A percentile compares a stretch with the other conserved stretches of the same genome.
Evolutionary conservation across 2,113 vertebrate genomes (phyloP).

Genomic region (Gavia stellata): DNA sequence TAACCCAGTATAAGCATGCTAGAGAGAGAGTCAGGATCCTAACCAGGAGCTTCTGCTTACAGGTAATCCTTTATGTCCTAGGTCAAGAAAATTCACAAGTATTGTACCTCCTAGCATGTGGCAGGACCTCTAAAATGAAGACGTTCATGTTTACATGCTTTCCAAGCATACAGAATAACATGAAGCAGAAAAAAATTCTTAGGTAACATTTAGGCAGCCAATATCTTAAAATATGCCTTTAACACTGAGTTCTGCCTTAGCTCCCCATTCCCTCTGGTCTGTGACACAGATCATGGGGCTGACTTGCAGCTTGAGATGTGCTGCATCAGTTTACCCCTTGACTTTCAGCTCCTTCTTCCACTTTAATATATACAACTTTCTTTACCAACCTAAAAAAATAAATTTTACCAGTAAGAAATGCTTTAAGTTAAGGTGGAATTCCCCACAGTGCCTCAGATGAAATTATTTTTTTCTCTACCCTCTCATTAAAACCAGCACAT

Average conservation of each 20-base stretch:
- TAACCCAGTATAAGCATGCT: background rate
- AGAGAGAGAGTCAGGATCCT: background rate
- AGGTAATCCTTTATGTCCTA: background rate
- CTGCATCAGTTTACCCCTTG: constrained; percentile 13
- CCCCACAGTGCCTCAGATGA: background rate
- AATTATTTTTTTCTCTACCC: background rate
- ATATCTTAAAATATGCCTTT: background rate
- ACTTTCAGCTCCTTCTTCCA: constrained; percentile 4
- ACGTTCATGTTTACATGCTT: background rate
- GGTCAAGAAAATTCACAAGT: background rate
- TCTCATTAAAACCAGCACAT: constrained; percentile 7
- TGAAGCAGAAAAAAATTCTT: background rate
- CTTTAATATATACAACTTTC: background rate
- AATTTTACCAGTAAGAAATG: constrained; percentile 4
- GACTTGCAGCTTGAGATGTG: background rate
- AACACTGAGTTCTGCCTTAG: background rate
- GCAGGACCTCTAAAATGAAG: background rate
- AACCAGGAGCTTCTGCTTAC: background rate
- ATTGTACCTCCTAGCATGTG: background rate
- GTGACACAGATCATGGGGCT: background rate
- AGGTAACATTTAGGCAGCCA: background rate
- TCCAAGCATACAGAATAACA: background rate
- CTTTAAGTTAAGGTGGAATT: constrained; percentile 44
- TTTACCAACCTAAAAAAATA: constrained; percentile 29
- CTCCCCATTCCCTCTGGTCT: background rate